A percentile compares a stretch with the other conserved stretches of the same genome.
Evolutionary conservation across 2,113 vertebrate species (phyloP).

Genomic region (Scomber colias): DNA sequence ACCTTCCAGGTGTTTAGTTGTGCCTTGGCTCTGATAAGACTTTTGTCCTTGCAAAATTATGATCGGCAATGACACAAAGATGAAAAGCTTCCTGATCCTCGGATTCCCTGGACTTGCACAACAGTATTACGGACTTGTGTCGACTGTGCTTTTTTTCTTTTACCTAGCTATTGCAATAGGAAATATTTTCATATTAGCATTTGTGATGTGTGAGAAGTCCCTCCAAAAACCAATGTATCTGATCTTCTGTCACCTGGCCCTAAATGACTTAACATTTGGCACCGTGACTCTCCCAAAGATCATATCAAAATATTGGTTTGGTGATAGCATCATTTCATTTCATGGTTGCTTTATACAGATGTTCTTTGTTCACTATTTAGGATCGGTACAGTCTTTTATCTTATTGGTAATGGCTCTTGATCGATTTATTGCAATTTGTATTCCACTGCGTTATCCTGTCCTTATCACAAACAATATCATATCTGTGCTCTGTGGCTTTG

Average conservation of each 20-base stretch:
- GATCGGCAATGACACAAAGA: constrained; percentile 23
- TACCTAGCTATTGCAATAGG: constrained; percentile 69
- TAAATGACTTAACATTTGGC: constrained; percentile 78
- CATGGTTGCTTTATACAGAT: constrained; percentile 76
- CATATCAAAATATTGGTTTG: constrained; percentile 76
- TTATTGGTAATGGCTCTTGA: constrained; percentile 80
- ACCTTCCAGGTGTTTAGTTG: background rate
- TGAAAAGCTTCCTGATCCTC: constrained; percentile 62
- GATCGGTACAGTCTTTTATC: constrained; percentile 72
- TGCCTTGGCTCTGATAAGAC: background rate
- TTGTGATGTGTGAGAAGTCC: constrained; percentile 66
- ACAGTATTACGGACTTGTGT: constrained; percentile 59
- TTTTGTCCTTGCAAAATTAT: background rate
- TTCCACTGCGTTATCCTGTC: constrained; percentile 72
- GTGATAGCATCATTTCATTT: constrained; percentile 62
- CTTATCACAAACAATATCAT: constrained; percentile 72
- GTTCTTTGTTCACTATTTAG: constrained; percentile 80
- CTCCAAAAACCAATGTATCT: constrained; percentile 81
- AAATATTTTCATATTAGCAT: constrained; percentile 74
- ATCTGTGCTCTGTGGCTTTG: constrained; percentile 54
- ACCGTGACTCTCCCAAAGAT: constrained; percentile 75
- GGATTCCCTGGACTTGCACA: constrained; percentile 78
- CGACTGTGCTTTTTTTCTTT: constrained; percentile 63
- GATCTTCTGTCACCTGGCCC: constrained; percentile 81
- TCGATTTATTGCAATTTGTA: constrained; percentile 75